These are phyloP conservation scores for Pelobates cultripes DNA, from an alignment of 2,797 vertebrate species.

Conservation along the genomic window DNA sequence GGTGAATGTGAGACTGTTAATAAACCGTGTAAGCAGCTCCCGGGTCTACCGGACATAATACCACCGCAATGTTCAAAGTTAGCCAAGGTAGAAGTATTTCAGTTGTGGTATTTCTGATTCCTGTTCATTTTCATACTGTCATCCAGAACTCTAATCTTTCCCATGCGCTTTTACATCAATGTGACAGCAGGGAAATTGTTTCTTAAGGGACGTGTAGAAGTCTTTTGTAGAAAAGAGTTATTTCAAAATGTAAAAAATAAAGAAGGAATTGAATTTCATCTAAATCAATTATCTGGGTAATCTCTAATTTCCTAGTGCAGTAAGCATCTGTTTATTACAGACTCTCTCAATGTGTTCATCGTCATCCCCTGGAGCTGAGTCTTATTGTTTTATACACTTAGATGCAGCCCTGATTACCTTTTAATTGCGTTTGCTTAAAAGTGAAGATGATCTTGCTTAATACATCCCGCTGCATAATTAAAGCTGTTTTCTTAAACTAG, in stretches of 20 bases:
- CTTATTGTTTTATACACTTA: conserved; percentile 45
- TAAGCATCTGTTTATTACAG: conserved; percentile 35
- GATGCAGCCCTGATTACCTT: conserved; percentile 34
- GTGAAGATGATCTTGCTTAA: conserved; percentile 48
- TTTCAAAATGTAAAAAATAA: neutral
- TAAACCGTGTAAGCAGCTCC: too few relatives aligned
- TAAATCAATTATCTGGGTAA: conserved; percentile 15
- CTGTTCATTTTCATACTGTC: too few relatives aligned
- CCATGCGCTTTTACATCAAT: neutral
- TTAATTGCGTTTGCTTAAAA: conserved; percentile 52
- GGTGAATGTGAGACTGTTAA: too few relatives aligned
- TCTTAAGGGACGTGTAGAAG: neutral
- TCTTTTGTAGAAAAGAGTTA: neutral
- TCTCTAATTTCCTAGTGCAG: neutral
- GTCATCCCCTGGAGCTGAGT: neutral
- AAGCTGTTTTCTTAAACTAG: neutral
- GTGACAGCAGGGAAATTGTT: neutral
- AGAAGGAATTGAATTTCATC: neutral
- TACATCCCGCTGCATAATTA: conserved; percentile 28
- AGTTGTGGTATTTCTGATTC: too few relatives aligned
- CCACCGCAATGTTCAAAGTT: too few relatives aligned
- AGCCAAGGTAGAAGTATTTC: too few relatives aligned
- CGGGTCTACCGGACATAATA: too few relatives aligned
- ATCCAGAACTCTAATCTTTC: too few relatives aligned
- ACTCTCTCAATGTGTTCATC: conserved; percentile 11